Evolutionary conservation across 2,113 vertebrate genomes (phyloP).

Genomic region (Carettochelys insculpta): DNA sequence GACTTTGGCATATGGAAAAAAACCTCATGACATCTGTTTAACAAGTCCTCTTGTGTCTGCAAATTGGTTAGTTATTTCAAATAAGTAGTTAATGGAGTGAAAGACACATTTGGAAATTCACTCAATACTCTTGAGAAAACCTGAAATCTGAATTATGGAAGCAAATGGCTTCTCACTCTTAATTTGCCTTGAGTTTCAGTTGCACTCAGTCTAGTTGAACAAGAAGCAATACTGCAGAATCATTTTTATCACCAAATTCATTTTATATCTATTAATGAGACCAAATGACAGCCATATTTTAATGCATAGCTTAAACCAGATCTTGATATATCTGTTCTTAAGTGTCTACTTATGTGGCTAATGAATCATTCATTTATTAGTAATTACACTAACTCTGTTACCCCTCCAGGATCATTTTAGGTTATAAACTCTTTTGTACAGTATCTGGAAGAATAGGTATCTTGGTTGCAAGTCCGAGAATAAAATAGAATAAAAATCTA

Average conservation of each 20-base stretch:
- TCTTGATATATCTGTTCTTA: neutral
- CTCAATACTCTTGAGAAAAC: neutral
- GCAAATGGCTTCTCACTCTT: neutral
- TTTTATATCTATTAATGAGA: neutral
- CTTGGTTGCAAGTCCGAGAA: neutral
- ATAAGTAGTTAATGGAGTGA: neutral
- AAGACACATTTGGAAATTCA: neutral
- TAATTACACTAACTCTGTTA: neutral
- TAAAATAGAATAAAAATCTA: neutral
- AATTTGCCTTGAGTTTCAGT: neutral
- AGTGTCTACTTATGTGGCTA: neutral
- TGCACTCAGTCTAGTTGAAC: neutral
- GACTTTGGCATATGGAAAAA: neutral
- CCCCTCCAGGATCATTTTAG: neutral
- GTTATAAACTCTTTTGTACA: neutral
- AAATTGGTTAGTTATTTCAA: neutral
- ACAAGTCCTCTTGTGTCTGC: neutral
- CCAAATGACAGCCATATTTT: neutral
- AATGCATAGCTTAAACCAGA: neutral
- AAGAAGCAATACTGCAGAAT: neutral
- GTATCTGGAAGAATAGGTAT: neutral
- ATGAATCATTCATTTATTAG: neutral
- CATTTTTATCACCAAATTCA: neutral
- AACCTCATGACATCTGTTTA: neutral
- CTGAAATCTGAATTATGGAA: neutral